Evolutionary conservation across 2,113 vertebrate species (phyloP).

Genomic region (Colius striatus): DNA sequence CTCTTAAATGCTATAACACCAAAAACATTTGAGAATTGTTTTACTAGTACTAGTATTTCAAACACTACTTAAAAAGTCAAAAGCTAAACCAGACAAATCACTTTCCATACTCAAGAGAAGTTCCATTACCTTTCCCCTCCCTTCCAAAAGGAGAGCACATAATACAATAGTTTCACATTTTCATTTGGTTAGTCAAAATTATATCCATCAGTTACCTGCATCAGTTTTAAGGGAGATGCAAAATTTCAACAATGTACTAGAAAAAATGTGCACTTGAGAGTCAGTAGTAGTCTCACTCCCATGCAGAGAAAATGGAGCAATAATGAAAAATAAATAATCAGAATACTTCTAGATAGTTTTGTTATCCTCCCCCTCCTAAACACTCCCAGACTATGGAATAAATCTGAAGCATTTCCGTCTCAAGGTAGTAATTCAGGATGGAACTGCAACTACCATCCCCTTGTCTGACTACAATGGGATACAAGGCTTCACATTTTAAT

Average conservation of each 20-base stretch:
- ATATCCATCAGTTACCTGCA: neutral
- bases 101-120: neutral
- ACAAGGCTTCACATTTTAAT: neutral
- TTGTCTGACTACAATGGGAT: neutral
- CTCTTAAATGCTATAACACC: neutral
- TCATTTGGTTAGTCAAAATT: neutral
- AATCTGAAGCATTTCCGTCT: neutral
- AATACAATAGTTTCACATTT: neutral
- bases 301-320: neutral
- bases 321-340: neutral
- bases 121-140: neutral
- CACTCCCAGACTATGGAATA: neutral
- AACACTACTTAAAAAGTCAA: neutral
- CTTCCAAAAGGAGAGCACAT: neutral
- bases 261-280: neutral
- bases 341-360: neutral
- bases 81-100: neutral
- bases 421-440: neutral
- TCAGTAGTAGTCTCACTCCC: neutral
- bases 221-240: neutral
- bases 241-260: neutral
- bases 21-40: neutral
- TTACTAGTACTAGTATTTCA: neutral
- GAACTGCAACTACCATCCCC: neutral
- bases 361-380: neutral